Conservation (phyloP, 1,140 invertebrate genomes). For the Scaptomyza hsui region DNA sequence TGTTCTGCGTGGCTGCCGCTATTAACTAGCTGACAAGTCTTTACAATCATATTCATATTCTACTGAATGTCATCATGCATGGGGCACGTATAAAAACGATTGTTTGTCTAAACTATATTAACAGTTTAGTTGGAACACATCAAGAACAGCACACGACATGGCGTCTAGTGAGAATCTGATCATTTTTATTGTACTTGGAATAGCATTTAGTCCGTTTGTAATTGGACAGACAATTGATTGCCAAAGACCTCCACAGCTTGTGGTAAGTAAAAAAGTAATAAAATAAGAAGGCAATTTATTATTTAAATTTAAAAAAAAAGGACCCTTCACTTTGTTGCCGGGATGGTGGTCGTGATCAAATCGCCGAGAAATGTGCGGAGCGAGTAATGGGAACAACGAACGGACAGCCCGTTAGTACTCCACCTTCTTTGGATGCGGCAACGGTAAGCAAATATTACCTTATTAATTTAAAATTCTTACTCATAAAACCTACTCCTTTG, state of each 20-base stretch:
- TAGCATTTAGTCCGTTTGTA: conserved; percentile 4
- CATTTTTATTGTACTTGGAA: conserved; percentile 29
- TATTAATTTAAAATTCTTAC: background rate
- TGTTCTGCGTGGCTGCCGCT: conserved; percentile 71
- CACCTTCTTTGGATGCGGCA: conserved; percentile 62
- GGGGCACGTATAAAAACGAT: conserved; percentile 62
- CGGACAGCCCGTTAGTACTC: conserved; percentile 32
- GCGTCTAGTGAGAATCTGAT: conserved; percentile 23
- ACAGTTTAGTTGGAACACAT: conserved; percentile 39
- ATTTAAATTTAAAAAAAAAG: conserved; percentile 21
- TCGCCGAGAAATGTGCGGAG: conserved; percentile 59
- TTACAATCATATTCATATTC: conserved; percentile 30
- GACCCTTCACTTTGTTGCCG: conserved; percentile 69
- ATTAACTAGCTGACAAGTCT: conserved; percentile 55
- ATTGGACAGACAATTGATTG: conserved; percentile 64
- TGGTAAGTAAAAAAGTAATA: conserved; percentile 45
- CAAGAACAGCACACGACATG: conserved; percentile 29
- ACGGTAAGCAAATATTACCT: conserved; percentile 40
- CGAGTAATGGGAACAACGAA: conserved; percentile 48
- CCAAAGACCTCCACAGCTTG: conserved; percentile 70
- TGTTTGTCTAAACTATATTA: conserved; percentile 26
- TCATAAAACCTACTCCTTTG: background rate
- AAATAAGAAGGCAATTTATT: too few relatives aligned
- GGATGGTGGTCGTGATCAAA: conserved; percentile 66
- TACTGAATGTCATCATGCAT: conserved; percentile 24